Evolutionary conservation across 2,888 invertebrate species (phyloP), one percentile per base, ranked within the genome.

Genomic region (Lasioglossum figueresi): DNA sequence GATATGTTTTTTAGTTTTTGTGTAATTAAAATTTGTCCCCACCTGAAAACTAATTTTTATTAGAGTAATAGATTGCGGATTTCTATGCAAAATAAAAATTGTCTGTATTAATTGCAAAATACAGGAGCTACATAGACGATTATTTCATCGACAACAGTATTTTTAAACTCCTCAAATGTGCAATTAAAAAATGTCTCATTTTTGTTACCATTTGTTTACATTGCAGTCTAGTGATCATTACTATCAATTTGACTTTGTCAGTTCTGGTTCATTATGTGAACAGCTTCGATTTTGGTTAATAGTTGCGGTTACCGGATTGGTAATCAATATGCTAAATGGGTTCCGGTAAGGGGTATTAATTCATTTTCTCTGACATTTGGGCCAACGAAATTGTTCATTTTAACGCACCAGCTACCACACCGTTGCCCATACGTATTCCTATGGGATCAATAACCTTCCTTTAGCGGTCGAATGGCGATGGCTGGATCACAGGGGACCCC

Each of bases 361-460:
- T 66, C 19, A 27, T 66, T 31, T 31, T 34, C 66, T 31, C 16
- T 16, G 34, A 34, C 34, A 31, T 34, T 34, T 66, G 6, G 34
- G 16, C 19, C 66, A 19, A 31, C 31, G 66, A 34, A 34, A 66
- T 66, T 66, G 34, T 59, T 66, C 66, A 66, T 8, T 66, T 66
- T 34, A 31, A 16, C 66, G 66, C 66, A 66, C 31, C 34, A 66
- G 19, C 66, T 34, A 19, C 66, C 34, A 34, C 19, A 66, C 31
- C 34, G 34, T 37, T 19, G 37, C 23, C 37, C 37, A 40, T 68
- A 34, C 23, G 37, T 37, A 68, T 71, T 71, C 40, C 40, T 43
- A 71, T 16, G 40, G 34, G 40, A 40, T 71, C 71, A 43, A 40
- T 71, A 71, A 43, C 43, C 71, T 71, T 71, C 71, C 59, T 43